A percentile compares a stretch with the other conserved stretches of the same genome.
Conservation (phyloP, 1,140 invertebrate species). For the Diabrotica undecimpunctata region DNA sequence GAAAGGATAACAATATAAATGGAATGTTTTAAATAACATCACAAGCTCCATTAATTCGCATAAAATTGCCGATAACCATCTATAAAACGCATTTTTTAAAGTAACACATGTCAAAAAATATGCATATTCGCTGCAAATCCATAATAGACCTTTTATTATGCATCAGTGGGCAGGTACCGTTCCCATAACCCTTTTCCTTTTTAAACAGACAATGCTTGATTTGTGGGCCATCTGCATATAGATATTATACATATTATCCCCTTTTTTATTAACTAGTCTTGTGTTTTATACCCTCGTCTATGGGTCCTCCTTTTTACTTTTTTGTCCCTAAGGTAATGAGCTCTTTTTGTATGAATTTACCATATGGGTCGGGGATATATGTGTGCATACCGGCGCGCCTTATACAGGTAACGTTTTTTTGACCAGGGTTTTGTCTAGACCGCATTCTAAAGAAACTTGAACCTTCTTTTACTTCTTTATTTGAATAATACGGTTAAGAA, state of each 20-base stretch:
- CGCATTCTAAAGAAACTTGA: no score
- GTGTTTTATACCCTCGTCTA: slow-evolving; percentile 13
- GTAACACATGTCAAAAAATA: slow-evolving; percentile 27
- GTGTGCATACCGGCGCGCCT: background rate
- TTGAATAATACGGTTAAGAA: no score
- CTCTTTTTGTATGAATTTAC: slow-evolving; percentile 25
- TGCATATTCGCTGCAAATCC: slow-evolving; percentile 32
- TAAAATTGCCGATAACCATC: slow-evolving; percentile 35
- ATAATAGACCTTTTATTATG: slow-evolving; percentile 36
- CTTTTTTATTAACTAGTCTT: slow-evolving; percentile 17
- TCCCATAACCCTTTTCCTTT: slow-evolving; percentile 32
- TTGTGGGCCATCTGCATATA: slow-evolving; percentile 42
- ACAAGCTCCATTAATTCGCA: slow-evolving; percentile 45
- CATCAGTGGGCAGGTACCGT: slow-evolving; percentile 41
- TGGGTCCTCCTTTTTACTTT: slow-evolving; percentile 8
- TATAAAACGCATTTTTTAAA: slow-evolving; percentile 29
- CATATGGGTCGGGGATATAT: slow-evolving; percentile 7
- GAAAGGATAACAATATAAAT: slow-evolving; percentile 30
- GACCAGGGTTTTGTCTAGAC: background rate
- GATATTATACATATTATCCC: slow-evolving; percentile 21
- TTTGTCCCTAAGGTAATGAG: slow-evolving; percentile 29
- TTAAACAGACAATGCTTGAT: slow-evolving; percentile 39
- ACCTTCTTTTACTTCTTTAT: no score
- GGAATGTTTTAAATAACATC: slow-evolving; percentile 45
- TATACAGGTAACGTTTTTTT: slow-evolving; percentile 17